Evolutionary conservation across 2,113 vertebrate genomes (phyloP), one percentile per base, ranked within the genome.

Genomic region (Ophiodon elongatus): DNA sequence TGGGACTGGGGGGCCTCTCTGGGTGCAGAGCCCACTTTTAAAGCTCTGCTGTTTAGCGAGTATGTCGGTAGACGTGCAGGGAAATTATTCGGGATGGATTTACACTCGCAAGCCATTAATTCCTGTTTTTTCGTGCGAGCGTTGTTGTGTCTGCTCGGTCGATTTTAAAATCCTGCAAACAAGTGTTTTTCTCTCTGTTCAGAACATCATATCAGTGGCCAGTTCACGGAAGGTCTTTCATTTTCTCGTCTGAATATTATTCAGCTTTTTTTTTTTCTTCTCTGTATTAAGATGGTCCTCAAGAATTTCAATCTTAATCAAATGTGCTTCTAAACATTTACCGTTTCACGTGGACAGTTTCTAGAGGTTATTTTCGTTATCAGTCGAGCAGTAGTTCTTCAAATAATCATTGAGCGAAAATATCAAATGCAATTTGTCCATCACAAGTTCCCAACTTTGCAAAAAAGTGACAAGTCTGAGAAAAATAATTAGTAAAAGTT

Each of bases 1-100:
- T 23, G 67, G 19, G 29, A 15, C 5, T 63, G 47, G 29, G 52
- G 43, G 35, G 19, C 47, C 47, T 8, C 33, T 21, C 33, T 23
- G 29, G 41, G 41, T 43, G 41, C 41, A 8, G n/a, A 10, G 54
- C 35, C 31, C 56, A 59, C 81, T 60, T 66, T 63, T 62, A 47
- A 79, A 74, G 35, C 35, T 52, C 79, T 76, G 47, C 82, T 41
- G 73, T 73, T 80, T 19, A 17, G 17, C 31, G 14, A 72, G 73
- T 80, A 73, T 71, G 73, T 83, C 39, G 11, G 62, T 29, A 27
- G 41, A 25, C 66, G 75, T 54, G 60, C 39, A 68, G 25, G 39
- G 54, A 72, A 47, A 59, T 59, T 17, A 57, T 68, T 60, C 47
- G 27, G 25, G 57, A 65, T 14, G 19, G 76, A 69, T 80, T 65